phyloP scores from a whole-genome alignment of 2,797 vertebrate species.

The Helicolenus hilgendorfi region DNA sequence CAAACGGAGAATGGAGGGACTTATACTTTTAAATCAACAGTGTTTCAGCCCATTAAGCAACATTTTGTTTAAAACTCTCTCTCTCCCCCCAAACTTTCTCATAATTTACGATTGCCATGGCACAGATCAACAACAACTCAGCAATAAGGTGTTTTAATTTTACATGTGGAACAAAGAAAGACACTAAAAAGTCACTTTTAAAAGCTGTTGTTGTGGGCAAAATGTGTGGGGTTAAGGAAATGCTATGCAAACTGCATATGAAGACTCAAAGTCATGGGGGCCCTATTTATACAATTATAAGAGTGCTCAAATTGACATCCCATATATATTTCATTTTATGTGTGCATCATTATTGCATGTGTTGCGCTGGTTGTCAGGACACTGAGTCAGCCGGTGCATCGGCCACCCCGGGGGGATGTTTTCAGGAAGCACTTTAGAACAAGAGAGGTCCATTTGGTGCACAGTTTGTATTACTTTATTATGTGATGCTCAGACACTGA shows the following conservation, averaged over 20 bases:
- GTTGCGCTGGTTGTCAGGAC: not conserved
- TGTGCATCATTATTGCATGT: slow-evolving; percentile 5
- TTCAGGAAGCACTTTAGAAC: slow-evolving; percentile 1
- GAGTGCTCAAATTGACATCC: not conserved
- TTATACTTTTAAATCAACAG: not conserved
- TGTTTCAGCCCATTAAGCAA: not conserved
- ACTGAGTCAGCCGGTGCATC: slow-evolving; percentile 21
- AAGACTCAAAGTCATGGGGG: not conserved
- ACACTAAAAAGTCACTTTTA: not conserved
- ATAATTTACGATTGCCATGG: too few species aligned
- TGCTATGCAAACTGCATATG: too few species aligned
- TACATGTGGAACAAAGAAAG: not conserved
- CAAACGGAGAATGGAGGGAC: not conserved
- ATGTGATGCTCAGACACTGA: slow-evolving; percentile 18
- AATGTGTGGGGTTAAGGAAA: too few species aligned
- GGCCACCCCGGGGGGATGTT: not conserved
- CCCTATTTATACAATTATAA: not conserved
- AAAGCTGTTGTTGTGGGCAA: not conserved
- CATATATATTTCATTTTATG: not conserved
- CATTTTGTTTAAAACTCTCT: not conserved
- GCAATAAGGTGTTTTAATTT: not conserved
- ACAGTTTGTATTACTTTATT: slow-evolving; percentile 39
- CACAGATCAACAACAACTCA: not conserved
- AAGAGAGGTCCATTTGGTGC: slow-evolving; percentile 18
- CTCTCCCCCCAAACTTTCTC: too few species aligned